Evolutionary conservation across 1,140 invertebrate genomes (phyloP), one percentile per base, ranked within the genome.

Genomic region (Sminthurides bifidus): DNA sequence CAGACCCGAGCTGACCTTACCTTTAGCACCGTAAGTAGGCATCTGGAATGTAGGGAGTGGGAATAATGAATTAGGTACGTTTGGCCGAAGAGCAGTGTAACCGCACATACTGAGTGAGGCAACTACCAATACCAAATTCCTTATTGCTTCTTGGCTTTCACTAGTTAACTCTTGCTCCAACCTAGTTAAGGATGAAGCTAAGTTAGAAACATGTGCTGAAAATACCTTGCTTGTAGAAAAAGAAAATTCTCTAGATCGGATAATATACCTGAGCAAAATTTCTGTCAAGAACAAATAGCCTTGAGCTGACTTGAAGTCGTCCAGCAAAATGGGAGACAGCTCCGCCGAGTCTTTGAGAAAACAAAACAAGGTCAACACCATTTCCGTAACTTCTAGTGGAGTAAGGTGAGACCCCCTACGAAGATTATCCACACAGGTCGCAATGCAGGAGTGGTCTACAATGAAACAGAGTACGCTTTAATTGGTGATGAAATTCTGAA

Each of bases 321-420:
- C 94, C 60, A 98, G 71, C 58, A 98, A 75, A 61, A 84, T 52
- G 72, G 93, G 89, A 56, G 92, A 93, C 50, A 94, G 85, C 71
- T 94, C 91, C 73, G 92, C 92, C n/a, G 92, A 97, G 70, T 97
- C 92, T 76, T 96, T 96, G 46, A 98, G 77, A 71, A 98, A 94
- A 76, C 92, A 96, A 74, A 98, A 95, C 29, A 97, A 83, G 14
- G 92, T 92, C 30, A 94, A 89, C 75, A 98, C 93, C 91, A 98
- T 96, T 75, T 97, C 92, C 14, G 95, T 89, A 59, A 95, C 82
- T 75, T 98, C 92, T 65, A 94, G 74, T n/a, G 90, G 90, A 59
- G 86, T 86, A 65, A 95, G 74, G 27, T 57, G 24, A 70, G 35
- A 23, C 44, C 54, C 59, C 68, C 86, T 80, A 76, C 93, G 85